Conservation (phyloP, 2,113 vertebrate species). For the Indicator indicator region DNA sequence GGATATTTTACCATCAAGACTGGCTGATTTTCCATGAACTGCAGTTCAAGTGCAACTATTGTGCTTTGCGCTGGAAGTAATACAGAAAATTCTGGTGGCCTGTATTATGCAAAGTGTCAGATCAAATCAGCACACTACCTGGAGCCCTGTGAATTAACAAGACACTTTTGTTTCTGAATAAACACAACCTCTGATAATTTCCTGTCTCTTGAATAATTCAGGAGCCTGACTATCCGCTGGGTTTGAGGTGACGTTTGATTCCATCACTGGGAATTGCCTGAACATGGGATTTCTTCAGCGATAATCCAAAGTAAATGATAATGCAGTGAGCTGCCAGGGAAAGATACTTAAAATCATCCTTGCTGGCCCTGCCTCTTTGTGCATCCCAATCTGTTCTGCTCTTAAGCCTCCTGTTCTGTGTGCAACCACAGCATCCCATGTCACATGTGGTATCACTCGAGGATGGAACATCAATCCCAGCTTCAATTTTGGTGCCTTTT, state of each 20-base stretch:
- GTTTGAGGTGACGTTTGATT: not conserved
- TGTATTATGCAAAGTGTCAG: conserved; percentile 32
- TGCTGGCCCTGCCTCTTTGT: not conserved
- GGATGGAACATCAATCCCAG: not conserved
- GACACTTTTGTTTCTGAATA: conserved; percentile 44
- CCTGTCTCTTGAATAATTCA: conserved; percentile 31
- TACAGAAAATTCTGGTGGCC: not conserved
- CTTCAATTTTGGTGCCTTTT: not conserved
- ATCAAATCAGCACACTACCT: conserved; percentile 17
- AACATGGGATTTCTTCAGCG: not conserved
- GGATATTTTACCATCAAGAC: not conserved
- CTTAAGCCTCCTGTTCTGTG: not conserved
- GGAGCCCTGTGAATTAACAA: not conserved
- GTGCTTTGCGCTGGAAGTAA: conserved; percentile 51
- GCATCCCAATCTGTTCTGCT: not conserved
- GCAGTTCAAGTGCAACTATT: conserved; percentile 20
- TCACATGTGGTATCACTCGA: rapidly evolving
- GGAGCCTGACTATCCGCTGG: not conserved
- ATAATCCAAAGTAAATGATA: not conserved
- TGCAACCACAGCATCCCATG: rapidly evolving
- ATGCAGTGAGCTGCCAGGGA: not conserved
- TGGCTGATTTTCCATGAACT: conserved; percentile 6
- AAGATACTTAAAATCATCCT: not conserved
- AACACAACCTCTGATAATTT: conserved; percentile 13
- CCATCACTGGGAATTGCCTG: not conserved